Conservation (phyloP, 2,113 vertebrate species). For the Sorex araneus region DNA sequence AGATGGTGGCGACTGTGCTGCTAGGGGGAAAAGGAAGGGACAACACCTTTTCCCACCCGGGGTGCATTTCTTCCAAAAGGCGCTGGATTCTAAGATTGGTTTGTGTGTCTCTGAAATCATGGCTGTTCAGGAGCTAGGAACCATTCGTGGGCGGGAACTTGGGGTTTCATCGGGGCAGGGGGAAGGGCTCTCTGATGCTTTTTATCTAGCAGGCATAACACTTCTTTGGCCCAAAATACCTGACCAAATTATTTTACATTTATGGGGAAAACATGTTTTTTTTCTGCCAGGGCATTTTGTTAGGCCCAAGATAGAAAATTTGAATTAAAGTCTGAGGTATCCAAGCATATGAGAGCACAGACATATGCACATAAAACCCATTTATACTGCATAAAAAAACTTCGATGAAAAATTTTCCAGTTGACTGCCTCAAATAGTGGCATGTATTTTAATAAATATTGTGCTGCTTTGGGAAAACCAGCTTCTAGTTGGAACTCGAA, state of each 20-base stretch:
- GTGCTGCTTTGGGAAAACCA: constrained; percentile 40
- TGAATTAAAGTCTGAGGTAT: constrained; percentile 71
- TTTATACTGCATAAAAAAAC: constrained; percentile 42
- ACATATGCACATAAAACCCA: constrained; percentile 50
- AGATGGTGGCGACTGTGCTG: too few species aligned
- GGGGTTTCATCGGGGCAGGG: too few species aligned
- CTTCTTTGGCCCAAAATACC: background rate
- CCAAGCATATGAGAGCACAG: background rate
- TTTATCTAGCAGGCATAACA: constrained; percentile 8
- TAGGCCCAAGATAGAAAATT: constrained; percentile 65
- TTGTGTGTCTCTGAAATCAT: too few species aligned
- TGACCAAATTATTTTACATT: constrained; percentile 36
- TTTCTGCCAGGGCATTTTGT: constrained; percentile 71
- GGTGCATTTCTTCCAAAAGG: too few species aligned
- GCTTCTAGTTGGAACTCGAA: background rate
- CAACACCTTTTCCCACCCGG: too few species aligned
- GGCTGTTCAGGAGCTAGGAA: too few species aligned
- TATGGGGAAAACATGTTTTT: background rate
- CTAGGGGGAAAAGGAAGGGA: too few species aligned
- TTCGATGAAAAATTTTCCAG: constrained; percentile 74
- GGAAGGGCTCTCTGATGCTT: background rate
- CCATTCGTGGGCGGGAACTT: too few species aligned
- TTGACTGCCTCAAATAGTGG: background rate
- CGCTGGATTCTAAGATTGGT: too few species aligned
- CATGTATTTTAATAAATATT: constrained; percentile 51